Conservation (phyloP, 92 coral and sea anemone genomes). For the Siderastrea radians region DNA sequence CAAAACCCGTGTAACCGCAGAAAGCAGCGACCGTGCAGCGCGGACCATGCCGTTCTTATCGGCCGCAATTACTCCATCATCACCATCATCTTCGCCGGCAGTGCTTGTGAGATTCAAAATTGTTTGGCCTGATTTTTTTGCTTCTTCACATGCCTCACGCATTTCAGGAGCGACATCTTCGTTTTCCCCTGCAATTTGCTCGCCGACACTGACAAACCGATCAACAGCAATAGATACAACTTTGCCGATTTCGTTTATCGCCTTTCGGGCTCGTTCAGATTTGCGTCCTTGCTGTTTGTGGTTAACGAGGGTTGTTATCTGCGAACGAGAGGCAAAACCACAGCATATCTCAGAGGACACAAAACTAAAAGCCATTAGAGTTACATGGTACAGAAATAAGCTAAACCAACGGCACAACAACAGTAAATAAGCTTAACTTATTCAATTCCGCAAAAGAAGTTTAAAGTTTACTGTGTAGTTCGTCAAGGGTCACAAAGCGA, state of each 20-base stretch:
- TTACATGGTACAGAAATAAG: background rate
- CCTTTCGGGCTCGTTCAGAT: conserved; percentile 79
- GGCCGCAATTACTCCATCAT: conserved; percentile 55
- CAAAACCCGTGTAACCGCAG: conserved; percentile 95
- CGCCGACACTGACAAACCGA: conserved; percentile 94
- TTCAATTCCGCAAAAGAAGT: background rate
- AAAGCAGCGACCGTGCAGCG: conserved; percentile 89
- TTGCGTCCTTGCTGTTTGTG: conserved; percentile 89
- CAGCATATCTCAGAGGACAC: conserved; percentile 13
- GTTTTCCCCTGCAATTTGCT: conserved; percentile 94
- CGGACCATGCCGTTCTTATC: conserved; percentile 91
- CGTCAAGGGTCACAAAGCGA: conserved; percentile 21
- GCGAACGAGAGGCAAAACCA: conserved; percentile 21
- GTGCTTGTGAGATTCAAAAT: conserved; percentile 86
- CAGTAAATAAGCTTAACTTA: background rate
- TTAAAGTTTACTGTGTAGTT: background rate
- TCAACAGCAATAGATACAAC: conserved; percentile 85
- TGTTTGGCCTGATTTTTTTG: conserved; percentile 90
- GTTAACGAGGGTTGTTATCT: conserved; percentile 98
- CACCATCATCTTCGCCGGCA: conserved; percentile 41
- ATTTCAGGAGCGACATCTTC: conserved; percentile 94
- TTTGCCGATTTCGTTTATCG: conserved; percentile 90
- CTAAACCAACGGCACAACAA: background rate
- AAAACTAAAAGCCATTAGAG: background rate
- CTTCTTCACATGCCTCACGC: conserved; percentile 96